Base-by-base conservation (phyloP, 2,797 vertebrate species). In the Miichthys miiuy region DNA sequence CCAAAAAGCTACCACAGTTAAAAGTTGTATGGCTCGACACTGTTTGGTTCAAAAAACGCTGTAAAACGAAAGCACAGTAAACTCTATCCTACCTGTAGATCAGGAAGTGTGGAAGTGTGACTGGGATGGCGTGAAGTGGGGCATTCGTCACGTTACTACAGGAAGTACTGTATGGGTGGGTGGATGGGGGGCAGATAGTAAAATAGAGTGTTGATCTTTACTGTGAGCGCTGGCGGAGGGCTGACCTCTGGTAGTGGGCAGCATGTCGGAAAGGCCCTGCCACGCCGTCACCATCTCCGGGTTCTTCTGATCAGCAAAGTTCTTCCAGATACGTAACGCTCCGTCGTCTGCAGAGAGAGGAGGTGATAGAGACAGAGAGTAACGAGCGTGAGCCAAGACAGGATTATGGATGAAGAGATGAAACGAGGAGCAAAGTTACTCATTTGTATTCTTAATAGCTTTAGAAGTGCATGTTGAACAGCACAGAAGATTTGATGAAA, bases 271-370 rank as follows among this genome's bases (percentile, higher is more conserved):
- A 23, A 99, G 95, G 13, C 98, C 98, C 92, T 99, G 98, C 98
- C 98, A 99, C 0, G 98, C 98, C 0, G 98, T 99, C 79, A 99
- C 97, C 97, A 99, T 99, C 93, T 99, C 98, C 0, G 98, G 98
- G 81, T 99, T 99, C 94, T 97, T 97, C 75, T 99, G 98, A 88
- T 99, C 98, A 0, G 97, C 98, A 18, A 99, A 99, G 91, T 99
- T 99, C 93, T 99, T 99, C 98, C 98, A 99, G 83, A 99, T 96
- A 0, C 98, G 93, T 87, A 99, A 90, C 16, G 98, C 97, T 6
- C 98, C 98, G 0, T 99, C 98, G 9, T 99, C 98, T 98, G 83
- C 21, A 80, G 46, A 54, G 52, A 68, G 0, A 7, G 3, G 1
- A 6, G 11, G 17, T 12, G 30, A 66, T 13, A 54, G 1, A 67